Percentiles rank a stretch among this genome's conserved stretches.
Evolutionary conservation across 2,113 vertebrate species (phyloP).

Genomic region (Edolisoma coerulescens): DNA sequence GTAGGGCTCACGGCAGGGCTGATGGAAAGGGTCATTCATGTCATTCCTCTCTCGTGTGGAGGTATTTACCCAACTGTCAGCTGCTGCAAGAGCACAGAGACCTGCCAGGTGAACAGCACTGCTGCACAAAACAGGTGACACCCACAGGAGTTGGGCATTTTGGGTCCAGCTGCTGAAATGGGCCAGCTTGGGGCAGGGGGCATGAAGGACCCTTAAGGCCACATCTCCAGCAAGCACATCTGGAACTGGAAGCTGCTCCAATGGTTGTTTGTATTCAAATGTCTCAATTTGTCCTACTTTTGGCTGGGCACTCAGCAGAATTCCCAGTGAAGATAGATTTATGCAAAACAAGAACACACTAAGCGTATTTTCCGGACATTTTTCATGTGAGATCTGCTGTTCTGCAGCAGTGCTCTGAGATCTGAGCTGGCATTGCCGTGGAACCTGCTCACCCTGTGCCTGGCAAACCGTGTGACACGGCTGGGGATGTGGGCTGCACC

Average conservation of each 20-base stretch:
- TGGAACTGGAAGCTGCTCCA: neutral
- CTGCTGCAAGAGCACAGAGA: neutral
- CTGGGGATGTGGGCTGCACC: slow-evolving; percentile 9
- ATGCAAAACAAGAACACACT: neutral
- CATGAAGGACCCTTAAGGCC: neutral
- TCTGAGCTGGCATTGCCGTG: neutral
- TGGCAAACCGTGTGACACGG: neutral
- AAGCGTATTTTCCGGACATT: neutral
- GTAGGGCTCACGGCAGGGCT: neutral
- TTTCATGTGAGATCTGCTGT: fast-evolving
- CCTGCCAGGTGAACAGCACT: neutral
- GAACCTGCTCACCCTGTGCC: neutral
- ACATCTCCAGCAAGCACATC: neutral
- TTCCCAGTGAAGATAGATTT: neutral
- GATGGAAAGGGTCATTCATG: neutral
- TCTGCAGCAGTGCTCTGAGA: neutral
- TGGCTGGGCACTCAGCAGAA: neutral
- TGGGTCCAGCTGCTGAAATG: neutral
- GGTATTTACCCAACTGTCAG: neutral
- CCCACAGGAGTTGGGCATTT: fast-evolving
- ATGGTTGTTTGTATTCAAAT: neutral
- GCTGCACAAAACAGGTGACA: neutral
- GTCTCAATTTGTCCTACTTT: neutral
- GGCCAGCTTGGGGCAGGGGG: neutral
- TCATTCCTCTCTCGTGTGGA: neutral